These are phyloP conservation scores for Phenganax subtilis DNA, from an alignment of 92 coral and sea anemone genomes.

Conservation along the genomic window DNA sequence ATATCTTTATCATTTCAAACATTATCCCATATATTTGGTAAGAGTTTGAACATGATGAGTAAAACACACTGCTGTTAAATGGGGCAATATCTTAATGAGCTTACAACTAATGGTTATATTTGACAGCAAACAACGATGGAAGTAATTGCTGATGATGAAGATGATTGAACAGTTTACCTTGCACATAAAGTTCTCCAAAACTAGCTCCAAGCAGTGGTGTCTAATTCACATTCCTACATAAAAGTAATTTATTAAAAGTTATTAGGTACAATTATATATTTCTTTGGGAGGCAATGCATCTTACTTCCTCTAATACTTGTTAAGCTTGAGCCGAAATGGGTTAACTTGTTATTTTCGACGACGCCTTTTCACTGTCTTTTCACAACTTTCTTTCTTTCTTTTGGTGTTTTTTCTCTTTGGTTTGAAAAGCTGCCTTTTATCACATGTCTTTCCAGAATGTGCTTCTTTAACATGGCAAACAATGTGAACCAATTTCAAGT, in stretches of 20 bases:
- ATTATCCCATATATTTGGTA: too few species aligned
- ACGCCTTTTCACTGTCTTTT: background rate
- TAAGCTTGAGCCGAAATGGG: too few species aligned
- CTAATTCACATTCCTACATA: background rate
- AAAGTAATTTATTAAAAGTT: background rate
- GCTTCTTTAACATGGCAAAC: conserved; percentile 85
- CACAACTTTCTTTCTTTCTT: background rate
- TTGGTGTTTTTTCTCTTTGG: background rate
- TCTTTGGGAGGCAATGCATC: too few species aligned
- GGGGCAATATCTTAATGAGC: too few species aligned
- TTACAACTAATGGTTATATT: background rate
- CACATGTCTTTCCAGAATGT: conserved; percentile 72
- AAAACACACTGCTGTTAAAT: background rate
- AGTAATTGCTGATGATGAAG: conserved; percentile 89
- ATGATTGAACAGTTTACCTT: conserved; percentile 46
- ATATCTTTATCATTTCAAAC: background rate
- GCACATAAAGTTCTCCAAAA: background rate
- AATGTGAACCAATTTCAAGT: conserved; percentile 86
- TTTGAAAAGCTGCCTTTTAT: conserved; percentile 48
- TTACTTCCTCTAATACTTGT: too few species aligned
- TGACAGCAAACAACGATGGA: conserved; percentile 78
- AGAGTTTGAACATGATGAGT: background rate
- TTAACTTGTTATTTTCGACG: background rate
- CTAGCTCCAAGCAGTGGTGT: background rate
- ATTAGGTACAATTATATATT: too few species aligned